These are phyloP conservation scores for Theretra japonica DNA, from an alignment of 2,888 invertebrate species.

Conservation along the genomic window DNA sequence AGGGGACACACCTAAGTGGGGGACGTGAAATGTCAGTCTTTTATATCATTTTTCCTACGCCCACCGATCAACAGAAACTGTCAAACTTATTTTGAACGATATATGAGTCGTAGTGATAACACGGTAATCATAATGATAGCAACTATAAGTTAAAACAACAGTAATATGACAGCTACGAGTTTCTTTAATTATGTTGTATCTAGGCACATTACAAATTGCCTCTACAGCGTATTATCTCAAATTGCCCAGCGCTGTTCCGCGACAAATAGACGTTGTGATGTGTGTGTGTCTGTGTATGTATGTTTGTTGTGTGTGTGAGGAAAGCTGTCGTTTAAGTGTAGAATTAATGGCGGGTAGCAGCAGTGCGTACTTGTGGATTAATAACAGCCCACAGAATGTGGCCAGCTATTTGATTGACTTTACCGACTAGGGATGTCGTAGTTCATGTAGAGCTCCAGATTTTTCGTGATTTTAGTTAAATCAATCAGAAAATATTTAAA, in stretches of 20 bases:
- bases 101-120: too few relatives aligned
- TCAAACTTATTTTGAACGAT: too few relatives aligned
- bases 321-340: slow-evolving; percentile 42
- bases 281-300: slow-evolving; percentile 40
- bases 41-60: too few relatives aligned
- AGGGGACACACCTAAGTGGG: too few relatives aligned
- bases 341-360: slow-evolving; percentile 40
- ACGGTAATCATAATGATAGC: too few relatives aligned
- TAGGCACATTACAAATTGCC: slow-evolving; percentile 18
- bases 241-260: slow-evolving; percentile 10
- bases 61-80: too few relatives aligned
- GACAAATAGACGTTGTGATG: background rate
- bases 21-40: too few relatives aligned
- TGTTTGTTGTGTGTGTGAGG: slow-evolving; percentile 42
- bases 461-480: background rate
- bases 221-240: slow-evolving; percentile 9
- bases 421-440: slow-evolving; percentile 4
- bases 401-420: slow-evolving; percentile 22
- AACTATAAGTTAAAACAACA: background rate
- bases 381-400: slow-evolving; percentile 38
- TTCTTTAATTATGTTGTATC: background rate
- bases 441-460: background rate
- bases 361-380: slow-evolving; percentile 38
- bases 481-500: too few relatives aligned
- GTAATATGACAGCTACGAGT: background rate